phyloP scores from a whole-genome alignment of 2,797 vertebrate species.

The Dendrocincla fuliginosa region DNA sequence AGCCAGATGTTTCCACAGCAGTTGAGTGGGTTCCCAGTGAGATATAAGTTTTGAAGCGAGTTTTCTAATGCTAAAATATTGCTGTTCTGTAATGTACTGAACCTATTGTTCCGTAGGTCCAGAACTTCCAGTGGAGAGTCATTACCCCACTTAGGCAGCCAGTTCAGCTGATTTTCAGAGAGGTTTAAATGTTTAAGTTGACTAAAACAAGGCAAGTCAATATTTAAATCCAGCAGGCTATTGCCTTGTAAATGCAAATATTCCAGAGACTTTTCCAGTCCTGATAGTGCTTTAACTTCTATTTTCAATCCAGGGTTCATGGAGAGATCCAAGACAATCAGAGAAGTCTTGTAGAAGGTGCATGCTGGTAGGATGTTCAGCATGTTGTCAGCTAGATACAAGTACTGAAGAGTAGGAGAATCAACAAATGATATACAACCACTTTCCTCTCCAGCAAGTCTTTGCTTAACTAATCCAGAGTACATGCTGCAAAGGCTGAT shows the following conservation, averaged over 20 bases:
- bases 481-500: conserved; percentile 79
- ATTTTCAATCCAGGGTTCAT: conserved; percentile 84
- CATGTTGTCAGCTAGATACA: conserved; percentile 85
- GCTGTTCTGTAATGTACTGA: conserved; percentile 82
- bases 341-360: conserved; percentile 81
- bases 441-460: neutral
- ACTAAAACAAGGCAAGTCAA: conserved; percentile 82
- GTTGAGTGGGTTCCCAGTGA: conserved; percentile 89
- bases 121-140: conserved; percentile 78
- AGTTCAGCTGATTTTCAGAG: conserved; percentile 86
- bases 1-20: conserved; percentile 90
- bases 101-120: conserved; percentile 90
- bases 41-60: conserved; percentile 87
- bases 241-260: conserved; percentile 86
- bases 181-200: conserved; percentile 86
- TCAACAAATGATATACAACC: conserved; percentile 81
- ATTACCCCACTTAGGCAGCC: conserved; percentile 80
- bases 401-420: conserved; percentile 70
- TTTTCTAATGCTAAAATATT: conserved; percentile 82
- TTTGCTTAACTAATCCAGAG: neutral
- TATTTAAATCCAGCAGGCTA: conserved; percentile 77
- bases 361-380: conserved; percentile 75
- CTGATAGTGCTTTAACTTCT: conserved; percentile 78
- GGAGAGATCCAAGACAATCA: conserved; percentile 87
- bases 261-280: conserved; percentile 86